Evolutionary conservation across 1,140 invertebrate species (phyloP).

Genomic region (Danaus plexippus): DNA sequence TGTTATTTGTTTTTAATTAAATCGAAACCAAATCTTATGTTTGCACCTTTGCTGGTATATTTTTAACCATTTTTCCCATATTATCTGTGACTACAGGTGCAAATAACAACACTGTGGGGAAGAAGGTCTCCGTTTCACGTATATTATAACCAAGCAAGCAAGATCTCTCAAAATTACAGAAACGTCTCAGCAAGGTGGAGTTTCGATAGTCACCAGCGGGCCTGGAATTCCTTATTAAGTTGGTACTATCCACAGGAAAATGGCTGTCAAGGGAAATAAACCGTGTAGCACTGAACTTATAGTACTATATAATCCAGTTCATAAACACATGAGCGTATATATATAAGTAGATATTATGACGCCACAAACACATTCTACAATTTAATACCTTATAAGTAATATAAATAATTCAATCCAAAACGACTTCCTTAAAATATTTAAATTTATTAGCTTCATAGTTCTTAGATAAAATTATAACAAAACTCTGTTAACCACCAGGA

Average conservation of each 20-base stretch:
- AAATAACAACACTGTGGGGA: slow-evolving; percentile 55
- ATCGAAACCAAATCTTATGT: slow-evolving; percentile 34
- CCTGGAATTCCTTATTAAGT: slow-evolving; percentile 43
- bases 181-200: slow-evolving; percentile 13
- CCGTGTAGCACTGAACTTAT: slow-evolving; percentile 49
- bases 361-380: too few relatives aligned
- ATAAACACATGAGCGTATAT: slow-evolving; percentile 41
- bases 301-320: slow-evolving; percentile 42
- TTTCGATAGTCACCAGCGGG: slow-evolving; percentile 34
- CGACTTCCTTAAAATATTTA: too few relatives aligned
- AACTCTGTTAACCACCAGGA: slow-evolving; percentile 45
- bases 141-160: slow-evolving; percentile 36
- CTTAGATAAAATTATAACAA: slow-evolving; percentile 26
- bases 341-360: slow-evolving; percentile 16
- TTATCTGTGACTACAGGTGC: slow-evolving; percentile 61
- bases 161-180: slow-evolving; percentile 36
- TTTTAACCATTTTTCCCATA: slow-evolving; percentile 49
- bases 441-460: too few relatives aligned
- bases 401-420: too few relatives aligned
- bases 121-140: slow-evolving; percentile 50
- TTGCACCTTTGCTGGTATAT: slow-evolving; percentile 6
- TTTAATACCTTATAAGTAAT: too few relatives aligned
- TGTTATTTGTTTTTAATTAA: slow-evolving; percentile 9
- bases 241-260: slow-evolving; percentile 54
- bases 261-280: slow-evolving; percentile 65